phyloP scores from a whole-genome alignment of 2,113 vertebrate genomes.

The Tychaedon coryphoeus region DNA sequence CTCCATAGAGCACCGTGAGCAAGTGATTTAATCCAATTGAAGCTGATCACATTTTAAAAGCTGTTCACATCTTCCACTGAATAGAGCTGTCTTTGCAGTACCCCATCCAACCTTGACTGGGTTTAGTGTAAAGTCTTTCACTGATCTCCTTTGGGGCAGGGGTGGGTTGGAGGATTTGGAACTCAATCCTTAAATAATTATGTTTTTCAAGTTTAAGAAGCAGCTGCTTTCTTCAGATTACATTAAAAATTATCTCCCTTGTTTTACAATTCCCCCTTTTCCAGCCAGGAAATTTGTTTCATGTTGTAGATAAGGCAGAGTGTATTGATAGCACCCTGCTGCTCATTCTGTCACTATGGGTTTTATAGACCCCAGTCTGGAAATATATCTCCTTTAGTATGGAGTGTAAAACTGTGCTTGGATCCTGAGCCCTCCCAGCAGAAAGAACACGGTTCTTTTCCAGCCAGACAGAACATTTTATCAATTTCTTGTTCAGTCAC shows the following conservation, averaged over 20 bases:
- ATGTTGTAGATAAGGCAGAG: constrained; percentile 29
- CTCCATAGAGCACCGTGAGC: background rate
- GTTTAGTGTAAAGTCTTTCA: constrained; percentile 31
- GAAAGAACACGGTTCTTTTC: background rate
- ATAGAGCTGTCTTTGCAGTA: constrained; percentile 8
- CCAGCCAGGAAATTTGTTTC: constrained; percentile 28
- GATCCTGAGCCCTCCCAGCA: background rate
- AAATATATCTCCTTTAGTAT: background rate
- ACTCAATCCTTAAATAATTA: constrained; percentile 57
- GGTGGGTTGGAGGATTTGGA: constrained; percentile 20
- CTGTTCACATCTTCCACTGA: background rate
- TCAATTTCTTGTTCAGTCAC: constrained; percentile 49
- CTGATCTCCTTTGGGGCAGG: constrained; percentile 6
- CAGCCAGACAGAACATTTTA: constrained; percentile 1
- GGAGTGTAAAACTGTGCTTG: background rate
- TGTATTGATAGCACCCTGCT: constrained; percentile 31
- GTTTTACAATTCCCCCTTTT: constrained; percentile 45
- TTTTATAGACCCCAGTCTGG: background rate
- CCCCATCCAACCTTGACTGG: background rate
- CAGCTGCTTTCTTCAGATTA: constrained; percentile 51
- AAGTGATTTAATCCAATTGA: background rate
- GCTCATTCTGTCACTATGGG: background rate
- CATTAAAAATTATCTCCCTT: constrained; percentile 47
- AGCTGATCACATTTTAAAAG: background rate
- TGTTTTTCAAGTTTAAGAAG: constrained; percentile 47